Evolutionary conservation across 2,797 vertebrate species (phyloP).

Genomic region (Gymnothorax javanicus): DNA sequence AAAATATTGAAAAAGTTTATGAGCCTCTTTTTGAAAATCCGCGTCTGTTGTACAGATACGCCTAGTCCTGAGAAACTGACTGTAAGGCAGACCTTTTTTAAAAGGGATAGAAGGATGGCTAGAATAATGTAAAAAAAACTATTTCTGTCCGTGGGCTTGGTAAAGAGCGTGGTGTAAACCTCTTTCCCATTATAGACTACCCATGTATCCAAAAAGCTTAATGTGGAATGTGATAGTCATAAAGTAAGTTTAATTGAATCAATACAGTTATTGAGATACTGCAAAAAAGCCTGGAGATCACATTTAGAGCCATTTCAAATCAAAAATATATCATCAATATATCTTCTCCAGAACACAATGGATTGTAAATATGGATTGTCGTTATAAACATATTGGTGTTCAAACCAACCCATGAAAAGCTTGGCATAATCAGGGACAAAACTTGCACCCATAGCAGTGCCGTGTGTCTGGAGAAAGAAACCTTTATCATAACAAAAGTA

Average conservation of each 20-base stretch:
- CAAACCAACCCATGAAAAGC: no score
- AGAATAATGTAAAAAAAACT: neutral
- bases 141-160: neutral
- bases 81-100: neutral
- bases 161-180: neutral
- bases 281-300: neutral
- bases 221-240: no score
- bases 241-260: neutral
- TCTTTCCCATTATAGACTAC: neutral
- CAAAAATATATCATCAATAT: neutral
- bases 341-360: neutral
- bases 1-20: neutral
- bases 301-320: neutral
- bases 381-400: no score
- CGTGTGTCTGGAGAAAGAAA: no score
- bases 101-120: neutral
- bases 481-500: no score
- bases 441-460: no score
- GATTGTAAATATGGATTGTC: neutral
- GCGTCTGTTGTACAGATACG: neutral
- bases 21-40: neutral
- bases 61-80: neutral
- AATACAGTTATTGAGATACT: neutral
- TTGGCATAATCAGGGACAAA: no score
- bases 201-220: no score